Percentiles rank a stretch among this genome's conserved stretches.
These are phyloP conservation scores for Lonchura striata DNA, from an alignment of 2,113 vertebrate species.

Conservation along the genomic window DNA sequence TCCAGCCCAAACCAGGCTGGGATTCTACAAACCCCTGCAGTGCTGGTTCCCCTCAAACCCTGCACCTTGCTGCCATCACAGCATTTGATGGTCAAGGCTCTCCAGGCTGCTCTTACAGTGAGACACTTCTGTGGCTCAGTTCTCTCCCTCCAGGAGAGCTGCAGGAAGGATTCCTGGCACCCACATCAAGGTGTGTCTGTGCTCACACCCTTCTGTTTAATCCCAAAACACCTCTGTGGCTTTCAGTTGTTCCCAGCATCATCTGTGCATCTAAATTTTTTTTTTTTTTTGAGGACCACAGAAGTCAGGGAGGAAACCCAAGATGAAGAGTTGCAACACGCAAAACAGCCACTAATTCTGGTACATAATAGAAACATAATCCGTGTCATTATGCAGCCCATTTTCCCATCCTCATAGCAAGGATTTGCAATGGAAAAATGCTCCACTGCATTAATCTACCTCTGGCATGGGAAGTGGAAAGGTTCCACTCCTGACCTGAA, in stretches of 20 bases:
- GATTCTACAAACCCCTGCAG: neutral
- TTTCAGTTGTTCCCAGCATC: neutral
- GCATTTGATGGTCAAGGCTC: accelerated
- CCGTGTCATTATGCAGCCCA: neutral
- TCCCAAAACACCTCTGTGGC: neutral
- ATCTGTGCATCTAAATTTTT: accelerated
- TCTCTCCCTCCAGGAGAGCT: neutral
- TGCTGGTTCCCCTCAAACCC: neutral
- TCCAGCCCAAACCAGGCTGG: neutral
- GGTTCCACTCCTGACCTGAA: neutral
- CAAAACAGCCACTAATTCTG: neutral
- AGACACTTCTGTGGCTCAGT: neutral
- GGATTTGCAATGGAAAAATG: conserved; percentile 4
- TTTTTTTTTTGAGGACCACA: neutral
- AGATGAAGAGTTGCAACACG: neutral
- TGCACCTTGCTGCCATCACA: accelerated
- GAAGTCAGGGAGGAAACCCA: neutral
- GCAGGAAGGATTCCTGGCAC: neutral
- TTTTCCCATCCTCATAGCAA: neutral
- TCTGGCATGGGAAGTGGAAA: neutral
- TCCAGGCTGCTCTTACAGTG: neutral
- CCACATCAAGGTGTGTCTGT: neutral
- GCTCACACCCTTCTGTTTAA: neutral
- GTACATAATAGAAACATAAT: neutral
- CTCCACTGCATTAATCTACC: neutral